Percentiles rank a stretch among this genome's conserved stretches.
phyloP scores from a whole-genome alignment of 53 echinoderm and acorn worm genomes.

The Apostichopus leukothele region DNA sequence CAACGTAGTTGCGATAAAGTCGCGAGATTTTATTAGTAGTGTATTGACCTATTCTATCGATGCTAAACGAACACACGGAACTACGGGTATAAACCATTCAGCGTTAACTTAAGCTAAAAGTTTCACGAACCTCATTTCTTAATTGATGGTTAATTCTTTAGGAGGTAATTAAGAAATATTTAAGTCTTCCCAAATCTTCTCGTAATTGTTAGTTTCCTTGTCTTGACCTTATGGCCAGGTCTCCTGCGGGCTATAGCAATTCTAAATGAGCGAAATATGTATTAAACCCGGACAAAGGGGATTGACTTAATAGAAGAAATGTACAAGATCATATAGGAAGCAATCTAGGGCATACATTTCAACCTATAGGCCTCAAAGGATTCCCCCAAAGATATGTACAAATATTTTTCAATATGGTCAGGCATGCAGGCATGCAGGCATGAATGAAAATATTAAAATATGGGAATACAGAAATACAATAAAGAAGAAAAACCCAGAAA shows the following conservation, averaged over 20 bases:
- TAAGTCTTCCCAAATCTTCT: not conserved
- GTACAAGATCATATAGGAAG: too few species aligned
- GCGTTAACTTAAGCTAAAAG: not conserved
- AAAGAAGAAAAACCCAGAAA: too few species aligned
- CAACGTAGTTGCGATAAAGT: too few species aligned
- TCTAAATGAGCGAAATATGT: not conserved
- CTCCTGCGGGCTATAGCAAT: not conserved
- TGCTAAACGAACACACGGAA: not conserved
- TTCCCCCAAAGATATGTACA: too few species aligned
- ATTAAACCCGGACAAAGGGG: not conserved
- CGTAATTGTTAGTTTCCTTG: not conserved
- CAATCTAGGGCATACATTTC: too few species aligned
- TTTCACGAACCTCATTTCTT: not conserved
- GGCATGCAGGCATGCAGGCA: too few species aligned
- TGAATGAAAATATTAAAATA: too few species aligned
- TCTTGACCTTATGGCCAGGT: not conserved
- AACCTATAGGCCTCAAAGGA: too few species aligned
- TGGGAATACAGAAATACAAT: too few species aligned
- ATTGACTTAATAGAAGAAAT: not conserved
- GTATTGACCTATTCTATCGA: not conserved
- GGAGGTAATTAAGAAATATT: not conserved
- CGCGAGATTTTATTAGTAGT: not conserved
- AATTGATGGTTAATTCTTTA: slow-evolving; percentile 2
- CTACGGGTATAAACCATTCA: not conserved
- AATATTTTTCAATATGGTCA: too few species aligned